Evolutionary conservation across 1,140 invertebrate genomes (phyloP), one percentile per base, ranked within the genome.

Genomic region (Scylla paramamosain): DNA sequence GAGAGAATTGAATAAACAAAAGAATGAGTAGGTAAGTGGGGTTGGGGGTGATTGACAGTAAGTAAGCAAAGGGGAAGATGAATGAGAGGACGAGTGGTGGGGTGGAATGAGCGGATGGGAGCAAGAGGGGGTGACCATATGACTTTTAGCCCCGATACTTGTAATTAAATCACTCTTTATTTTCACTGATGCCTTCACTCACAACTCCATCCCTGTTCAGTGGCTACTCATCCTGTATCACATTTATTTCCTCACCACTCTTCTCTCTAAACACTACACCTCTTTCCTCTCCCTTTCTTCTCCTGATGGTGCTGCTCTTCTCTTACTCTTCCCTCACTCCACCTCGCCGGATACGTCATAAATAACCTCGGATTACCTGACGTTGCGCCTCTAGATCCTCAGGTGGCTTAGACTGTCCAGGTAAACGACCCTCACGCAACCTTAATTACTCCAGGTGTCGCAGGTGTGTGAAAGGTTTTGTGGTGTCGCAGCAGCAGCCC

Each of bases 401-500:
- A 20, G 29, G 91, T 92, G 91, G 91, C 91, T 92, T 39, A 59
- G 10, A 46, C 91, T 92, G 91, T 92, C 91, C 59, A 25, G 48
- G 59, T 82, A 45, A 82, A 83, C 59, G 59, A 92, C 91, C 52
- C 91, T 82, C 59, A 82, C 59, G 29, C 48, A 39, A 83, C 59
- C 91, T 92, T 92, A 92, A 92, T 92, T 92, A 82, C 91, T 92
- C 28, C 91, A 52, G 92, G 82, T 48, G 92, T 84, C 32, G 39
- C 28, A 91, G 89, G 46, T 48, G 46, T 29, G 89, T 46, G 52
- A 29, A 52, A 48, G 45, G 52, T 46, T 91, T 25, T 25, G 6
- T 20, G 6, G 67, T n/a, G 67, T 20, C 67, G 67, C 67, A 7
- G 25, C 67, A 77, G 20, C 8, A 77, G 6, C 67, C 67, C 67